Conservation (phyloP, 1,140 invertebrate species). For the Archivesica marissinica region DNA sequence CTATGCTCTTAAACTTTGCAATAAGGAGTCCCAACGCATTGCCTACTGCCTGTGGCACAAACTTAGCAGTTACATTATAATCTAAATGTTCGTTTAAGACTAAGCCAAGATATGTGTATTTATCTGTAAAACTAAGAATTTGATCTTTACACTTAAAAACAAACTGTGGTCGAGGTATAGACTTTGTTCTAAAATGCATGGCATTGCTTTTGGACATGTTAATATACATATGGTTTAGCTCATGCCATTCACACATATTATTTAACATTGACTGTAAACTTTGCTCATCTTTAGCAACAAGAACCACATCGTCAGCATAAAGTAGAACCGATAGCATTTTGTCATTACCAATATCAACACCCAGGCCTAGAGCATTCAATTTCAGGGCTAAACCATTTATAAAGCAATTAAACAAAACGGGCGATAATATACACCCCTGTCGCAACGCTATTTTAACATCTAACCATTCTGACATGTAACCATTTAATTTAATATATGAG, state of each 20-base stretch:
- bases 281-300: constrained; percentile 48
- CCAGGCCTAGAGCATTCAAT: constrained; percentile 38
- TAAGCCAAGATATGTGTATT: constrained; percentile 32
- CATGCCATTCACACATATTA: constrained; percentile 13
- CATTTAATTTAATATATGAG: constrained; percentile 38
- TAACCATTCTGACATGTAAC: constrained; percentile 42
- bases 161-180: constrained; percentile 5
- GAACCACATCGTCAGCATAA: constrained; percentile 47
- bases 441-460: constrained; percentile 17
- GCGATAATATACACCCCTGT: constrained; percentile 25
- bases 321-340: constrained; percentile 30
- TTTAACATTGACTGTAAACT: constrained; percentile 52
- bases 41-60: constrained; percentile 14
- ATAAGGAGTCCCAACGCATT: constrained; percentile 11
- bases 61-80: constrained; percentile 34
- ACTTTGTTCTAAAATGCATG: constrained; percentile 1
- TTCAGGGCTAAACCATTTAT: constrained; percentile 52
- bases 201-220: constrained; percentile 5
- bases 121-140: neutral
- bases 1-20: constrained; percentile 12
- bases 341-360: constrained; percentile 55
- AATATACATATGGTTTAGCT: constrained; percentile 1
- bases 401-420: constrained; percentile 36
- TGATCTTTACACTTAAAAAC: constrained; percentile 16
- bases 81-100: constrained; percentile 20